Evolutionary conservation across 2,797 vertebrate genomes (phyloP), one percentile per base, ranked within the genome.

Genomic region (Melanotaenia parkinsoni): DNA sequence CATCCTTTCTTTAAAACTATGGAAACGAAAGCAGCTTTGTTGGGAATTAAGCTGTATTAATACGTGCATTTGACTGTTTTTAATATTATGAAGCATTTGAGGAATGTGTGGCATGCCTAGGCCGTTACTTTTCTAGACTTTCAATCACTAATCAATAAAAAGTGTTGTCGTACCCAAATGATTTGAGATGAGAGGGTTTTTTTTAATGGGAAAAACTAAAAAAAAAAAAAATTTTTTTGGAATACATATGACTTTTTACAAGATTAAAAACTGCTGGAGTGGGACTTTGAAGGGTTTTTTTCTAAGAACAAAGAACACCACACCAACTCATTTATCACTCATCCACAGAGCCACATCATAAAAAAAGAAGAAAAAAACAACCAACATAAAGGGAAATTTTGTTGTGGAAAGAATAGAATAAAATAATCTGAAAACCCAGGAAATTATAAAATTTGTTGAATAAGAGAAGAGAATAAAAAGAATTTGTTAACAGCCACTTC

Each of bases 361-460:
- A 18, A 22, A 22, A 38, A 2, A 33, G 20, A 14, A 58, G 14
- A 30, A 33, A 9, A 16, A 33, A 59, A 22, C 3, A 37, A 22
- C n/a, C 2, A 12, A 2, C 33, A 22, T 60, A 8, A 60, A 60
- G 22, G 33, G 33, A 66, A 32, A 22, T 35, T 26, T 32, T 37
- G 10, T 58, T 63, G 58, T 13, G 1, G 14, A 40, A 62, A 54
- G 63, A 26, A 4, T 32, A 9, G 9, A 8, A 73, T 0, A 53
- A 18, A 26, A 53, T 47, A 12, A 8, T 6, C 57, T 47, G 51
- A 43, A 28, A 32, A 9, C 26, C 33, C 20, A 7, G 53, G 24
- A 65, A 13, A 38, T 70, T 22, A 71, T 57, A 37, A 70, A 12
- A 70, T 76, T 71, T 72, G 38, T 75, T 70, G 22, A 58, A 40